These are phyloP conservation scores for Enhydra lutris DNA, from an alignment of 2,113 vertebrate species.

Conservation along the genomic window DNA sequence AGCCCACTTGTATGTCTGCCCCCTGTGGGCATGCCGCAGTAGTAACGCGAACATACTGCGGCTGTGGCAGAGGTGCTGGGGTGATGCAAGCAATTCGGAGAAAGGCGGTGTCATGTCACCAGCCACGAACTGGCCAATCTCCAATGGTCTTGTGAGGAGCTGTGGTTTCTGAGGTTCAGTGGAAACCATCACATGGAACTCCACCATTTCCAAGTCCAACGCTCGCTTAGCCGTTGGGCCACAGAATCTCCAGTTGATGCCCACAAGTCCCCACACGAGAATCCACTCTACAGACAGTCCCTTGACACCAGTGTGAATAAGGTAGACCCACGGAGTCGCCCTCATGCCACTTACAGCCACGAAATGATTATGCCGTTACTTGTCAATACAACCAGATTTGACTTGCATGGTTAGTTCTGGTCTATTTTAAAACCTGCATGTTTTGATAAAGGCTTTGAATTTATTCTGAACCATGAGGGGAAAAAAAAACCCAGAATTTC, in stretches of 20 bases:
- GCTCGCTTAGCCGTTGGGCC: not conserved
- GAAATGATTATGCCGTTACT: not conserved
- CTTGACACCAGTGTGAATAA: not conserved
- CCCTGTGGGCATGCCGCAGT: not conserved
- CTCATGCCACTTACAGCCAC: not conserved
- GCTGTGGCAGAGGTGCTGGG: not conserved
- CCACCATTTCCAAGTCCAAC: not conserved
- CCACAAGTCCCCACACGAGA: too few relatives aligned
- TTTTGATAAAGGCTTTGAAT: not conserved
- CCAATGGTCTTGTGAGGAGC: fast-evolving
- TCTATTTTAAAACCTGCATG: not conserved
- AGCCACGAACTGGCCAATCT: not conserved
- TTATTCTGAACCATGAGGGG: not conserved
- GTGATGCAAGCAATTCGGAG: not conserved
- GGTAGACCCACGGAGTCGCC: fast-evolving
- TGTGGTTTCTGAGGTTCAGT: not conserved
- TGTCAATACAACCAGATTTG: not conserved
- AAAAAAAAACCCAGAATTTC: not conserved
- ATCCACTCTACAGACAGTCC: fast-evolving
- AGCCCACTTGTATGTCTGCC: not conserved
- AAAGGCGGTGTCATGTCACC: not conserved
- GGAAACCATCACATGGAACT: not conserved
- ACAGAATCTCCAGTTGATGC: not conserved
- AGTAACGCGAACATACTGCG: not conserved
- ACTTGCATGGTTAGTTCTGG: not conserved